Percentiles rank a stretch among this genome's conserved stretches.
Conservation (phyloP, 2,113 vertebrate species). For the Hippopotamus amphibius region DNA sequence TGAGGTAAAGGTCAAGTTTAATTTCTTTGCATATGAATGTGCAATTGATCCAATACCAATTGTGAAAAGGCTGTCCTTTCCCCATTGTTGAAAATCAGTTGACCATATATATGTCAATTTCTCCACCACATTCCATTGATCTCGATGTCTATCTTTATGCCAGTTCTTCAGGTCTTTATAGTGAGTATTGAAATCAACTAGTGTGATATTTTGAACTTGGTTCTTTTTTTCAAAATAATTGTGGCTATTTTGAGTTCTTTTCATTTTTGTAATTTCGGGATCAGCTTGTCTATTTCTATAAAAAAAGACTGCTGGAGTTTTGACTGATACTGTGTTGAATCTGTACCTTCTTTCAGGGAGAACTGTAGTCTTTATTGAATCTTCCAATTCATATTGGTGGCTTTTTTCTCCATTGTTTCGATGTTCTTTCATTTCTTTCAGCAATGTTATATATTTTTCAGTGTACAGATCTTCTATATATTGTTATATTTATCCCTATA, state of each 20-base stretch:
- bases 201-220: not conserved
- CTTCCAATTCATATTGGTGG: not conserved
- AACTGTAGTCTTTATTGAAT: not conserved
- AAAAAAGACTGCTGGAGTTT: not conserved
- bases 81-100: too few species aligned
- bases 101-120: not conserved
- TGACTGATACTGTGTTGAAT: not conserved
- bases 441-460: not conserved
- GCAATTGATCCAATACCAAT: not conserved
- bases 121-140: not conserved
- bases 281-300: not conserved
- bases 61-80: not conserved
- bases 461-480: not conserved
- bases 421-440: not conserved
- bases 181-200: not conserved
- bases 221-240: not conserved
- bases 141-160: not conserved
- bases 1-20: not conserved
- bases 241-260: not conserved
- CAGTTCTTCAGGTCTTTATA: not conserved
- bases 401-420: not conserved
- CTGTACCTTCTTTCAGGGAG: not conserved
- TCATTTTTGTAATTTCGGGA: not conserved
- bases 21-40: conserved; percentile 38
- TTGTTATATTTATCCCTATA: not conserved